phyloP scores from a whole-genome alignment of 2,113 vertebrate genomes.

The Campylorhamphus procurvoides region DNA sequence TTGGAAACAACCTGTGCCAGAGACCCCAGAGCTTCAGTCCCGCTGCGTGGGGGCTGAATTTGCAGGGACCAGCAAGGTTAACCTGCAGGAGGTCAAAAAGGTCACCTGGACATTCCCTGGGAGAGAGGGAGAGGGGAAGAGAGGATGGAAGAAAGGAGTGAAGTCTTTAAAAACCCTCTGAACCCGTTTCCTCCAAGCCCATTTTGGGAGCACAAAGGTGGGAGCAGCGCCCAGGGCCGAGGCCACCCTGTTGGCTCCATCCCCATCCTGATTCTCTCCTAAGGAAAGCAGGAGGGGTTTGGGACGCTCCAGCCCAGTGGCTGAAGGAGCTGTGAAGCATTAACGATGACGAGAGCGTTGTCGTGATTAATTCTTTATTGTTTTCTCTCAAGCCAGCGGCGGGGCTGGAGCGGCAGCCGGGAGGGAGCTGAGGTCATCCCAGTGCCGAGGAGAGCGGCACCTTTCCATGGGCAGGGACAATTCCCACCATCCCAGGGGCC shows the following conservation, averaged over 20 bases:
- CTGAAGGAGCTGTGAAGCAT: conserved; percentile 41
- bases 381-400: background rate
- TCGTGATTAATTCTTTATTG: conserved; percentile 64
- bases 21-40: no score
- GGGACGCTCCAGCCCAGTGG: background rate
- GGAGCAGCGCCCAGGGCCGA: background rate
- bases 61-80: no score
- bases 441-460: background rate
- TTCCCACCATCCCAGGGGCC: no score
- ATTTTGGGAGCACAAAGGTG: no score
- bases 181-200: accelerated
- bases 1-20: no score
- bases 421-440: background rate
- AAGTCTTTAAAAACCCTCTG: background rate
- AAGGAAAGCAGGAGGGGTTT: background rate
- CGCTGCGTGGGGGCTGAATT: no score
- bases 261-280: conserved; percentile 50
- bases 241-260: background rate
- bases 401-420: background rate
- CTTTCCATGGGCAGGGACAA: no score
- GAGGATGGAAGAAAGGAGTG: background rate
- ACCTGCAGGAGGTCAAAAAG: background rate
- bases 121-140: background rate
- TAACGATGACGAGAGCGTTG: background rate
- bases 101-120: background rate